Base-by-base conservation (phyloP, 2,888 invertebrate species). In the Tipula lateralis region DNA sequence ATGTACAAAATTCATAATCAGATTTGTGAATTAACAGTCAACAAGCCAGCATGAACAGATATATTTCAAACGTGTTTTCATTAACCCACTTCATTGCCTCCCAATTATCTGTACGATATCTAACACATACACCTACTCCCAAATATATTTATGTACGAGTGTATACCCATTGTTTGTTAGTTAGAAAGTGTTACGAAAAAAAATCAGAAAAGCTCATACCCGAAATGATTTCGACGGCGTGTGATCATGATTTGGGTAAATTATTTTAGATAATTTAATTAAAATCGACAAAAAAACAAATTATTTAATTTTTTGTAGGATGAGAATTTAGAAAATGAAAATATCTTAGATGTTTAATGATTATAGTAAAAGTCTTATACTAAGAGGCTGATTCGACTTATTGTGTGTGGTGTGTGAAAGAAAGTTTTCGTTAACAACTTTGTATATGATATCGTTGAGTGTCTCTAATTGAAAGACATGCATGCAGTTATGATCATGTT, bases 301-400 rank as follows among this genome's bases (percentile, higher is more conserved):
- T 24, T 66, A 39, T 7, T 39, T 39, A 7, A 16, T 66, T 66
- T 66, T 66, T 66, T 66, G 9, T 66, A 66, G 66, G 66, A 66
- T 9, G 66, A 66, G 66, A 66, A 66, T 66, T 19, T 66, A 66
- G 66, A 66, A 66, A 66, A 66, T 66, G 66, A 66, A 66, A 66
- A 66, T 66, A 24, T 24, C 66, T 66, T 24, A n/a, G 66, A 9
- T 66, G 24, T 66, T 50, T 19, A 50, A 19, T 66, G 9, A 12
- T 36, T 9, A 12, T 24, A 66, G 66, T 66, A 66, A 66, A 24
- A 66, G 66, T 66, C 66, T 24, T 66, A 66, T 16, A 16, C 16
- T 50, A 4, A 44, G 16, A 16, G 44, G 66, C 24, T 66, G 66
- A 66, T 24, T 24, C 24, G 9, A 66, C 66, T 66, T 66, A 19